These are phyloP conservation scores for Anastatus disparis DNA, from an alignment of 1,140 invertebrate genomes.

Conservation along the genomic window DNA sequence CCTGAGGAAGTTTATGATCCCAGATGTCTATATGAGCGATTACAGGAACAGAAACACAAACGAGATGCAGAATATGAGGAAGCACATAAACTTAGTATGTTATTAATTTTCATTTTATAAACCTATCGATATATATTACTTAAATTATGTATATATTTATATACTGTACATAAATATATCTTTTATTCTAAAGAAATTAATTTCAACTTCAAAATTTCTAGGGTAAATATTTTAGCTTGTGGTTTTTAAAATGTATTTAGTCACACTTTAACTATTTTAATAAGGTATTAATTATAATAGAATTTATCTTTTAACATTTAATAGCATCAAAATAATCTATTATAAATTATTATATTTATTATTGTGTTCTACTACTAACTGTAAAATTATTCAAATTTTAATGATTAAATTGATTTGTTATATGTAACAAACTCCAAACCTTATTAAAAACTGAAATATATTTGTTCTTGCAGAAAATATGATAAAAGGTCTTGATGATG, in stretches of 20 bases:
- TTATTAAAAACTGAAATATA: background rate
- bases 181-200: background rate
- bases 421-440: background rate
- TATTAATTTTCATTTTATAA: constrained; percentile 24
- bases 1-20: constrained; percentile 87
- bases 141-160: background rate
- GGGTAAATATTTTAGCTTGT: background rate
- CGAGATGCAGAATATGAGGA: constrained; percentile 95
- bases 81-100: constrained; percentile 89
- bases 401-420: background rate
- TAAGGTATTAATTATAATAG: background rate
- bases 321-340: background rate
- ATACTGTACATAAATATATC: background rate
- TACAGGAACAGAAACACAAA: constrained; percentile 92
- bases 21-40: constrained; percentile 85
- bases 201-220: background rate
- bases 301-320: background rate
- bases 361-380: too few relatives aligned
- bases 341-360: background rate
- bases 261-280: background rate
- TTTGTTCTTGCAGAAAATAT: constrained; percentile 81
- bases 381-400: too few relatives aligned
- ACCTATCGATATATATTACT: too few relatives aligned
- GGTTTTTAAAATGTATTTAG: background rate
- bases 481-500: constrained; percentile 93